A percentile compares a stretch with the other conserved stretches of the same genome.
Evolutionary conservation across 2,113 vertebrate genomes (phyloP).

Genomic region (Eulemur rufifrons): DNA sequence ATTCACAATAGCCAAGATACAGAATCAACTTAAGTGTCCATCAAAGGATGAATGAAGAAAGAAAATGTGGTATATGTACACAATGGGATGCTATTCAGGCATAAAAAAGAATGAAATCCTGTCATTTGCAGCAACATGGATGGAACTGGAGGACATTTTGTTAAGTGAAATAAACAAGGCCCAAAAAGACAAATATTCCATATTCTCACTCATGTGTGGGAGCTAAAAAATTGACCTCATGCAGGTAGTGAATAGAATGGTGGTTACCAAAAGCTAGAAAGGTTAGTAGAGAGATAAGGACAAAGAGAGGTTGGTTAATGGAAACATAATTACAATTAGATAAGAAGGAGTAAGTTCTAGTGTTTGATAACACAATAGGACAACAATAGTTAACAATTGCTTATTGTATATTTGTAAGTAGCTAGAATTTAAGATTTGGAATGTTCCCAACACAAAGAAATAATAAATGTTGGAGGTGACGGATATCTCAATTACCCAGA

Average conservation of each 20-base stretch:
- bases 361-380: not conserved
- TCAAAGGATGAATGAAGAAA: not conserved
- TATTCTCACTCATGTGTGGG: not conserved
- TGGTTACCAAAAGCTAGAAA: not conserved
- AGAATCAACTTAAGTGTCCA: not conserved
- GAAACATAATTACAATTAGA: not conserved
- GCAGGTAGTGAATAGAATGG: not conserved
- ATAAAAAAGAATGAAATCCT: not conserved
- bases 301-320: not conserved
- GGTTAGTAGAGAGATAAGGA: not conserved
- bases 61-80: not conserved
- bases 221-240: not conserved
- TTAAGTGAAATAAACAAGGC: not conserved
- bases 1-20: not conserved
- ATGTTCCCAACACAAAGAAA: not conserved
- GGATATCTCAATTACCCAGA: not conserved
- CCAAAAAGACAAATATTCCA: not conserved
- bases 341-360: not conserved
- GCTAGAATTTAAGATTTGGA: not conserved
- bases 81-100: no score
- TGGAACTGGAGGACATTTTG: not conserved
- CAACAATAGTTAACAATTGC: not conserved
- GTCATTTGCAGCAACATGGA: not conserved
- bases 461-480: not conserved
- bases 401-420: not conserved